A percentile compares a stretch with the other conserved stretches of the same genome.
These are phyloP conservation scores for Papilio aristodemus DNA, from an alignment of 1,140 invertebrate species.

Conservation along the genomic window DNA sequence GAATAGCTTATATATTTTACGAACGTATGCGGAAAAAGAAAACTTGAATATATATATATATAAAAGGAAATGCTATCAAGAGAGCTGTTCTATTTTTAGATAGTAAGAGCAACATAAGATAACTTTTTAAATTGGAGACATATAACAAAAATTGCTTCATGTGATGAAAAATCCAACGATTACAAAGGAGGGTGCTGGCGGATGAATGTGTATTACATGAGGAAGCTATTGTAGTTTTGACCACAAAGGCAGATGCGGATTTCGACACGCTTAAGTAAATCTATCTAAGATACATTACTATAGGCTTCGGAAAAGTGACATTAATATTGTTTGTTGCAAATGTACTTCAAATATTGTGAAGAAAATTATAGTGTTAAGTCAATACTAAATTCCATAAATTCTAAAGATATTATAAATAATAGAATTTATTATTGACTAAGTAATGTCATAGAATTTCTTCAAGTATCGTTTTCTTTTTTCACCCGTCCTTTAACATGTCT, in stretches of 20 bases:
- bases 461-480: background rate
- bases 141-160: constrained; percentile 17
- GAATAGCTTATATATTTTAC: constrained; percentile 48
- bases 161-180: constrained; percentile 50
- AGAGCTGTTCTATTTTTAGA: constrained; percentile 13
- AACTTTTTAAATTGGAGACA: background rate
- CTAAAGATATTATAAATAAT: too few relatives aligned
- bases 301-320: constrained; percentile 42
- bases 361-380: background rate
- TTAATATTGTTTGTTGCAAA: background rate
- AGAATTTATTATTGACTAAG: too few relatives aligned
- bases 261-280: constrained; percentile 68
- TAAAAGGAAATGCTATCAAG: background rate
- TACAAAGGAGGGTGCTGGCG: constrained; percentile 53
- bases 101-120: background rate
- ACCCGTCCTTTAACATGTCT: too few relatives aligned
- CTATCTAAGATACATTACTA: constrained; percentile 64
- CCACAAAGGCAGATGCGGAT: constrained; percentile 59
- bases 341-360: background rate
- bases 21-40: constrained; percentile 28
- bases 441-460: too few relatives aligned
- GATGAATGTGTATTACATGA: constrained; percentile 48
- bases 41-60: background rate
- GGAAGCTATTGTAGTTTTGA: constrained; percentile 43
- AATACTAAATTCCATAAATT: too few relatives aligned